These are phyloP conservation scores for Cavia porcellus DNA, from an alignment of 2,113 vertebrate species.

Conservation along the genomic window DNA sequence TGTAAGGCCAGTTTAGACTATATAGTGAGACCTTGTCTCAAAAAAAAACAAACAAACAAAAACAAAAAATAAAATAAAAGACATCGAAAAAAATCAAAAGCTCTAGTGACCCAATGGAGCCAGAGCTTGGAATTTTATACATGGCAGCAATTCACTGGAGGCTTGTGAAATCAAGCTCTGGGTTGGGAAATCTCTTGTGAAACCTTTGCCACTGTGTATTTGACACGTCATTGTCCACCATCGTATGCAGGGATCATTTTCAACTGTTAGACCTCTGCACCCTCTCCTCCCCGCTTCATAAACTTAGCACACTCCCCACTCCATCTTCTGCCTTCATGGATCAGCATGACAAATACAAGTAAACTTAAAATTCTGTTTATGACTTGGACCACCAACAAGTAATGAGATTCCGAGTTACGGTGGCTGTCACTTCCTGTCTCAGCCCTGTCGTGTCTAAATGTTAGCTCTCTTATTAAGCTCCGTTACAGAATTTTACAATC, in stretches of 20 bases:
- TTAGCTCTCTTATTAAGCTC: conserved; percentile 76
- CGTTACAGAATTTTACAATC: conserved; percentile 77
- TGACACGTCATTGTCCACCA: accelerated
- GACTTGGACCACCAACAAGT: conserved; percentile 60
- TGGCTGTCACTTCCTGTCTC: conserved; percentile 78
- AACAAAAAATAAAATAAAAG: not conserved
- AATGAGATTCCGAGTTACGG: conserved; percentile 80
- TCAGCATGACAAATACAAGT: conserved; percentile 72
- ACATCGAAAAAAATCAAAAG: not conserved
- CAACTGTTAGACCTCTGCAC: not conserved
- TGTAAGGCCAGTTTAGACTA: not conserved
- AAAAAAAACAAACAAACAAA: not conserved
- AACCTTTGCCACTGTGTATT: not conserved
- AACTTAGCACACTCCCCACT: not conserved
- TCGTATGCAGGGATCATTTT: not conserved
- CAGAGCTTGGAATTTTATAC: not conserved
- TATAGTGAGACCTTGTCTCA: not conserved
- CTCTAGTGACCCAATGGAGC: not conserved
- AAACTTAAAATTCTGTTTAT: conserved; percentile 78
- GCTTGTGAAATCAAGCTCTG: conserved; percentile 10
- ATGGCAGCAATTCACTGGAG: not conserved
- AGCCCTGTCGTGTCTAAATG: conserved; percentile 76
- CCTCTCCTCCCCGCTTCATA: not conserved
- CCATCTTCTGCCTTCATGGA: conserved; percentile 32
- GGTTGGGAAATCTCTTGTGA: not conserved